phyloP scores from a whole-genome alignment of 2,113 vertebrate genomes.

The Amia ocellicauda region DNA sequence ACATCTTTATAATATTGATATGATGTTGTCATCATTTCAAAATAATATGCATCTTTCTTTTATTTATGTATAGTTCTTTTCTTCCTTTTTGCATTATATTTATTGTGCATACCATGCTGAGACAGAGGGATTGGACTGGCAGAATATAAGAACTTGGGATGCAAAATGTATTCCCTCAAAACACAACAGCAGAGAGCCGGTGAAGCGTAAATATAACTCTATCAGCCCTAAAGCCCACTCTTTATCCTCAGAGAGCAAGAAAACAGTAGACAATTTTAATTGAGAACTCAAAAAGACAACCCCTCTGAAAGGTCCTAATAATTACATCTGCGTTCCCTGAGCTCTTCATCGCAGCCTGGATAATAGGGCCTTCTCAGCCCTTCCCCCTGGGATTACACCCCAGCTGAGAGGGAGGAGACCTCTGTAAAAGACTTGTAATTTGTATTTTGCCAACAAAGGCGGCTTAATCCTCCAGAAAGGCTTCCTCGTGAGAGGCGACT shows the following conservation, averaged over 20 bases:
- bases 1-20: too few species aligned
- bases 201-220: slow-evolving; percentile 4
- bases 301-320: slow-evolving; percentile 52
- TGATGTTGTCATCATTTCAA: too few species aligned
- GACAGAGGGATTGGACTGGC: too few species aligned
- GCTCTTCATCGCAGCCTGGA: slow-evolving; percentile 49
- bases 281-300: slow-evolving; percentile 54
- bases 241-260: slow-evolving; percentile 17
- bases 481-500: slow-evolving; percentile 58
- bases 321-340: slow-evolving; percentile 54
- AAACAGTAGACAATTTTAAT: slow-evolving; percentile 56
- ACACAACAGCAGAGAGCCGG: neutral
- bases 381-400: slow-evolving; percentile 49
- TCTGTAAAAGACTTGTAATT: slow-evolving; percentile 65
- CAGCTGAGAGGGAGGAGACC: slow-evolving; percentile 60
- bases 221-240: neutral
- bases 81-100: too few species aligned
- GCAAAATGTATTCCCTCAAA: neutral
- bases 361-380: slow-evolving; percentile 38
- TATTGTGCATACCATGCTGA: too few species aligned
- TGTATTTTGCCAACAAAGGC: slow-evolving; percentile 80
- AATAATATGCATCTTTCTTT: too few species aligned
- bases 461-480: slow-evolving; percentile 73
- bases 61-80: too few species aligned
- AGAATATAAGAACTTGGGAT: too few species aligned